Conservation (phyloP, 2,888 invertebrate species). For the Carpatolechia fugitivella region DNA sequence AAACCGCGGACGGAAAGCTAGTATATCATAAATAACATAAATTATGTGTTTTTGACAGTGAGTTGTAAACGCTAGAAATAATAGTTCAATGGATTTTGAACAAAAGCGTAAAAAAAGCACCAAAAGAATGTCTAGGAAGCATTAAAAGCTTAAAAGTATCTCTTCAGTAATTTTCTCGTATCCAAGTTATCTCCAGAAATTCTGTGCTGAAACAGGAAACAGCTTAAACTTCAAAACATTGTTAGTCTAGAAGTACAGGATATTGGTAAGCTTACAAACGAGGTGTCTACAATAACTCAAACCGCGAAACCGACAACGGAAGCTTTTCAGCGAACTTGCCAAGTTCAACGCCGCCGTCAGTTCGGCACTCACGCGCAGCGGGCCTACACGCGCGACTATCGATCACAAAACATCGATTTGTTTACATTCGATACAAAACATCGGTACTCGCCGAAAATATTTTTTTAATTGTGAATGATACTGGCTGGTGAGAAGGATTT, state of each 20-base stretch:
- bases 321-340: slow-evolving; percentile 61
- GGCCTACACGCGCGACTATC: slow-evolving; percentile 57
- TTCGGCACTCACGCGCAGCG: slow-evolving; percentile 61
- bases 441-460: not conserved
- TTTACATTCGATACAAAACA: slow-evolving; percentile 8
- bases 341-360: slow-evolving; percentile 68
- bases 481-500: not conserved
- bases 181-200: no score
- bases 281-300: not conserved
- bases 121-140: no score
- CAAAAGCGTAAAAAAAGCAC: no score
- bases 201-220: no score
- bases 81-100: no score
- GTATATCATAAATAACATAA: no score
- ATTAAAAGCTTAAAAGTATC: no score
- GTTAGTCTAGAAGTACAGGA: not conserved
- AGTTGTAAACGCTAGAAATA: no score
- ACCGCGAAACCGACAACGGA: slow-evolving; percentile 35
- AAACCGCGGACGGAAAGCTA: no score
- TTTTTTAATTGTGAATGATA: not conserved
- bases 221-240: not conserved
- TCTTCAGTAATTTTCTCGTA: no score
- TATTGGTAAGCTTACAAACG: slow-evolving; percentile 26
- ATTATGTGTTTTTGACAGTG: no score
- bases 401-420: slow-evolving; percentile 23